Evolutionary conservation across 2,797 vertebrate species (phyloP).

Genomic region (Crax fasciolata): DNA sequence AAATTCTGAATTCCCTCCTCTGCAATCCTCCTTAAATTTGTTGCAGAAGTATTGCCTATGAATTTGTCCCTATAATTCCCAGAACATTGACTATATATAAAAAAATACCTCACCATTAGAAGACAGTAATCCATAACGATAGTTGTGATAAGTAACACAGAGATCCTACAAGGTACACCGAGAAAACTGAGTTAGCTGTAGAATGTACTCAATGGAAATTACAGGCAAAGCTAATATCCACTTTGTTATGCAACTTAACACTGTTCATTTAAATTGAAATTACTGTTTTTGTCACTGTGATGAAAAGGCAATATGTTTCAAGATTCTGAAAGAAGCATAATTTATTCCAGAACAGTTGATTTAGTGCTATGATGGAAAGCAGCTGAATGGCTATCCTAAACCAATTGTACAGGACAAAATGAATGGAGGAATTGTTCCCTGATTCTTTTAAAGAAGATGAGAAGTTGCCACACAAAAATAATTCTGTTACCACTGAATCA

Average conservation of each 20-base stretch:
- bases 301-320: background rate
- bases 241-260: background rate
- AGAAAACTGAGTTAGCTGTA: background rate
- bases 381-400: background rate
- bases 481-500: background rate
- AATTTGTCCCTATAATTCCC: background rate
- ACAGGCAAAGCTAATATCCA: background rate
- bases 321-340: background rate
- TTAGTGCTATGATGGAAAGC: background rate
- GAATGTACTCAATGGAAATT: background rate
- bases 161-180: background rate
- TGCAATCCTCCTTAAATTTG: background rate
- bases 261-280: background rate
- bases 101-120: background rate
- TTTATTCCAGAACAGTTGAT: background rate
- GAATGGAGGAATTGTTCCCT: background rate
- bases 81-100: background rate
- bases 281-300: background rate
- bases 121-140: background rate
- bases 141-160: background rate
- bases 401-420: background rate
- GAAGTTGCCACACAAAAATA: background rate
- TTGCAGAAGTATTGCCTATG: background rate
- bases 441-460: background rate
- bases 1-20: background rate